A percentile compares a stretch with the other conserved stretches of the same genome.
Conservation (phyloP, 2,888 invertebrate species). For the Therioaphis trifolii region DNA sequence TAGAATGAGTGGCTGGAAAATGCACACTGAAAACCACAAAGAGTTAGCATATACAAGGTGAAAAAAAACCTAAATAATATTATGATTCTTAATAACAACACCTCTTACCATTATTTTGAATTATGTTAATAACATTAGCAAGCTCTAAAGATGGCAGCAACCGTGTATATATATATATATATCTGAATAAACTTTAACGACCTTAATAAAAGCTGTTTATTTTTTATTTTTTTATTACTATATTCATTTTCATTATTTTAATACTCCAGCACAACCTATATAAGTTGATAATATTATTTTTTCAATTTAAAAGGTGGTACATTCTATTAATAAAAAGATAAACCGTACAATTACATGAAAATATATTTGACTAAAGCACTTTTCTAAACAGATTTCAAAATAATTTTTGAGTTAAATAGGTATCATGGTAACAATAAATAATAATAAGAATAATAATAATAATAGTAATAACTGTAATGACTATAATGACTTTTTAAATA, state of each 20-base stretch:
- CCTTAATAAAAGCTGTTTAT: slow-evolving; percentile 51
- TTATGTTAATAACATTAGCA: slow-evolving; percentile 56
- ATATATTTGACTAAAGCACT: too few species aligned
- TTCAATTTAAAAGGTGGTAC: background rate
- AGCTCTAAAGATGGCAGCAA: slow-evolving; percentile 17
- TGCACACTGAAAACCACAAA: background rate
- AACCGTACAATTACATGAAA: too few species aligned
- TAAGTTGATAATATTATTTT: background rate
- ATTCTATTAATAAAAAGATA: background rate
- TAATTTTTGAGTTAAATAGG: too few species aligned
- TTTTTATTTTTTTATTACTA: slow-evolving; percentile 29
- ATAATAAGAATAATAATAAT: too few species aligned
- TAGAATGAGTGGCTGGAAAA: background rate
- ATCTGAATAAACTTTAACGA: slow-evolving; percentile 49
- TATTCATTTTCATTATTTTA: slow-evolving; percentile 48
- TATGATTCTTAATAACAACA: slow-evolving; percentile 52
- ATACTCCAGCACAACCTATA: background rate
- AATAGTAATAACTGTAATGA: too few species aligned
- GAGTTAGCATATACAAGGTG: background rate
- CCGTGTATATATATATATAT: background rate
- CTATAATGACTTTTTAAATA: too few species aligned
- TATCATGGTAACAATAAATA: too few species aligned
- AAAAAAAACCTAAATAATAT: slow-evolving; percentile 21
- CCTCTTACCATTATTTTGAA: slow-evolving; percentile 52
- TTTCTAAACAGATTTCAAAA: too few species aligned